A percentile compares a stretch with the other conserved stretches of the same genome.
These are phyloP conservation scores for Mythimna impura DNA, from an alignment of 2,888 invertebrate genomes.

Conservation along the genomic window DNA sequence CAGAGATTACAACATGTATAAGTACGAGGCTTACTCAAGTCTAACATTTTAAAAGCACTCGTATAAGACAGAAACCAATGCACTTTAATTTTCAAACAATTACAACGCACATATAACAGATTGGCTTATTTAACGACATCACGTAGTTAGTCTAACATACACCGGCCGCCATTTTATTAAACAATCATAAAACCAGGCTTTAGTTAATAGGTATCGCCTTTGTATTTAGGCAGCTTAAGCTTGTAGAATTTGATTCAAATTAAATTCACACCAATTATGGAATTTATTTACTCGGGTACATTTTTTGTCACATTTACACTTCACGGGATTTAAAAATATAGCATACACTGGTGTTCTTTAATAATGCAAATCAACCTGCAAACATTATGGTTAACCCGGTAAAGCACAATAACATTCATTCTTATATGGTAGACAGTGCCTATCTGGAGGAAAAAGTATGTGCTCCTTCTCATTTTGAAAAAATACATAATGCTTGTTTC, in stretches of 20 bases:
- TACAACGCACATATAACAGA: slow-evolving; percentile 42
- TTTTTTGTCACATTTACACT: slow-evolving; percentile 11
- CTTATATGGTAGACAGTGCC: background rate
- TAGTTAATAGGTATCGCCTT: slow-evolving; percentile 41
- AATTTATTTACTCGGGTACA: slow-evolving; percentile 4
- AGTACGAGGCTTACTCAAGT: too few relatives aligned
- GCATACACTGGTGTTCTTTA: slow-evolving; percentile 5
- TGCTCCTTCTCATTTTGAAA: background rate
- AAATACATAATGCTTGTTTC: slow-evolving; percentile 19
- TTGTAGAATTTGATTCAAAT: slow-evolving; percentile 55
- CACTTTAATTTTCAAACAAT: slow-evolving; percentile 35
- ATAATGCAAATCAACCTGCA: background rate
- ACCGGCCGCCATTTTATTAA: slow-evolving; percentile 18
- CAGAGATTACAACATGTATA: too few relatives aligned
- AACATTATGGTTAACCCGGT: background rate
- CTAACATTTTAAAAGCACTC: too few relatives aligned
- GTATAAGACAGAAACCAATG: slow-evolving; percentile 14
- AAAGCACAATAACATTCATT: background rate
- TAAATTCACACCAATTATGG: slow-evolving; percentile 15
- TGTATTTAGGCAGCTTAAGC: slow-evolving; percentile 67
- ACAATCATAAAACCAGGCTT: slow-evolving; percentile 28
- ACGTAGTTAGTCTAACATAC: slow-evolving; percentile 52
- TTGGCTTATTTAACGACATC: slow-evolving; percentile 50
- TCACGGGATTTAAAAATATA: background rate
- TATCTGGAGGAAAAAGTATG: background rate